Base-by-base conservation (phyloP, 2,888 invertebrate species). In the Yponomeuta cagnagella region DNA sequence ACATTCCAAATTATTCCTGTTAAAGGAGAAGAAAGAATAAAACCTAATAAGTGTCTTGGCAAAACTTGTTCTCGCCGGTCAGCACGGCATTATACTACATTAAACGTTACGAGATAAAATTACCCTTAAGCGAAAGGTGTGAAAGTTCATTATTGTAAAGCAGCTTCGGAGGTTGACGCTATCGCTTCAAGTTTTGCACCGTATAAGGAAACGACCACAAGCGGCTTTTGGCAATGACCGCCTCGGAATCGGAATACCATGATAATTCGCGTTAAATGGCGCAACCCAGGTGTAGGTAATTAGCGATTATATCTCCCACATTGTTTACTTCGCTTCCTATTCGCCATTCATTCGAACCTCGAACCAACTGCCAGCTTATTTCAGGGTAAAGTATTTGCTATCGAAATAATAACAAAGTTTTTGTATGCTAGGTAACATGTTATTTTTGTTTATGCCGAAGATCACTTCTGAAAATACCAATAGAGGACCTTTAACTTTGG, bases 181-280 rank as follows among this genome's bases (percentile, higher is more conserved):
- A 68, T 80, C 80, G 81, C 80, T 83, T 79, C 75, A 77, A 82
- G 84, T 84, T 86, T 89, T 88, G 86, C 83, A 76, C 90, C 90
- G 81, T 88, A 88, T 84, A 89, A 85, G 91, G 91, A 84, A 85
- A 87, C 80, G 81, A 83, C 90, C 78, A 84, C 84, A 84, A 87
- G 79, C 83, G 82, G 80, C 82, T 89, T 91, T 92, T 89, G 91
- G 88, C 87, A 89, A 88, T 88, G 89, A 88, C 89, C 87, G 85
- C 85, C 84, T 83, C 78, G 77, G 77, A 78, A 83, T 83, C 77
- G 77, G 81, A 84, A 82, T 80, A 80, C 78, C 80, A 78, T 79
- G 79, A 78, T 78, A 69, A 70, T 74, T 74, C 72, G 69, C 70
- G 74, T 74, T 72, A 71, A 71, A 75, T 74, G 72, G 70, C 72